Evolutionary conservation across 2,113 vertebrate species (phyloP).

Genomic region (Dipodomys stephensi): DNA sequence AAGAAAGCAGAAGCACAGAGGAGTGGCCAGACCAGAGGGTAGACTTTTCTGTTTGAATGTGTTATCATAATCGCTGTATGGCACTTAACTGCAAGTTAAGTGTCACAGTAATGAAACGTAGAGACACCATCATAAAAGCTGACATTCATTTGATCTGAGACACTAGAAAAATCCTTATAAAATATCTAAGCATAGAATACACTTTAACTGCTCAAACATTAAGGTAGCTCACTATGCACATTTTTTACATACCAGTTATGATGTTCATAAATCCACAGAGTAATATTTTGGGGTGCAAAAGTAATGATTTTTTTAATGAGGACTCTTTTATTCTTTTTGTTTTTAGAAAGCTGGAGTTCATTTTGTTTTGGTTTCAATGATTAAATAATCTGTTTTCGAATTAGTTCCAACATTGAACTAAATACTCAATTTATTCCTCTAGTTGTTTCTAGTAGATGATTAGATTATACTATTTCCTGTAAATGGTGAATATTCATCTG

Average conservation of each 20-base stretch:
- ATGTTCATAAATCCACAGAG: not conserved
- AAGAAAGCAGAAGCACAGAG: not conserved
- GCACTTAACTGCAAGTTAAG: not conserved
- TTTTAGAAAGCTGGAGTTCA: not conserved
- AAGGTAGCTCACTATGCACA: no score
- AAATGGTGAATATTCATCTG: not conserved
- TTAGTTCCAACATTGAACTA: not conserved
- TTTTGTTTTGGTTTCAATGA: slow-evolving; percentile 6
- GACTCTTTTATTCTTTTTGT: not conserved
- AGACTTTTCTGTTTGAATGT: not conserved
- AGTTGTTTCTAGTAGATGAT: not conserved
- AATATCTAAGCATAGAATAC: not conserved
- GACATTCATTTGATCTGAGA: not conserved
- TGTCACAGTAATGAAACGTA: not conserved
- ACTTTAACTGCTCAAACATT: not conserved
- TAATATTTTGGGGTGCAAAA: not conserved
- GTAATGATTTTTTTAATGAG: not conserved
- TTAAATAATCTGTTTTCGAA: not conserved
- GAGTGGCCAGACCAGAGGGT: not conserved
- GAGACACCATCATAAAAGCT: not conserved
- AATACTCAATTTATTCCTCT: not conserved
- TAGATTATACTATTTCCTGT: not conserved
- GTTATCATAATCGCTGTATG: not conserved
- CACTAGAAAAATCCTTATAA: not conserved
- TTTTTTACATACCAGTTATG: not conserved